Base-by-base conservation (phyloP, 2,113 vertebrate species). In the Xiphias gladius region DNA sequence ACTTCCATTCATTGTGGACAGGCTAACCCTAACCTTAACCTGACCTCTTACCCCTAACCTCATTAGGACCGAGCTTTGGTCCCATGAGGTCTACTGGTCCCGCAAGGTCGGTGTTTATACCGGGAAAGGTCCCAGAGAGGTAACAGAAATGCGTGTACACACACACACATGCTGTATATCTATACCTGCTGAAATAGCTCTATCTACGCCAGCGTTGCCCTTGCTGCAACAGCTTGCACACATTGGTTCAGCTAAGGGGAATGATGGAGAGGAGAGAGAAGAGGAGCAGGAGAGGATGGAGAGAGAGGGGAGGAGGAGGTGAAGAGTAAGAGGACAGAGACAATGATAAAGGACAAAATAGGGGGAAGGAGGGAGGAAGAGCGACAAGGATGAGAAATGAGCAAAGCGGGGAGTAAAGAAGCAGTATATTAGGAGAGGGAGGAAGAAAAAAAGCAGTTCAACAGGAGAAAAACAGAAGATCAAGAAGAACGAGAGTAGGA, bases 161-260 rank as follows among this genome's bases (percentile, higher is more conserved):
- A 54, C 67, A 54, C 76, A 77, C 73, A 80, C 80, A 71, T 50
- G 55, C 67, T 22, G 62, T 69, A 78, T 77, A 80, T 84, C 84
- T 84, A 83, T 80, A 73, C 58, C 72, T 67, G 65, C 85, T 79
- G 80, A 84, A 83, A 83, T 76, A 85, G 84, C 84, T 90, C 32
- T 32, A 79, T 87, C 84, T 83, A 66, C 76, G 66, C 70, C 88
- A 90, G 86, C n/a, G 59, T 84, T 88, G 86, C 84, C 91, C 86
- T 86, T 92, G 84, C 80, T 88, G 87, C 80, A 90, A 92, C 80
- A 89, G 85, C 86, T 63, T 85, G 80, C 88, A 67, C 83, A 88
- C 81, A 81, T 26, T 66, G 79, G 76, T 74, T 88, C 86, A 89
- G 90, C 93, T 93, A 86, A 73, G 50, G 88, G 88, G 89, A 90